phyloP scores from a whole-genome alignment of 2,113 vertebrate species.

The Stigmatopora nigra region DNA sequence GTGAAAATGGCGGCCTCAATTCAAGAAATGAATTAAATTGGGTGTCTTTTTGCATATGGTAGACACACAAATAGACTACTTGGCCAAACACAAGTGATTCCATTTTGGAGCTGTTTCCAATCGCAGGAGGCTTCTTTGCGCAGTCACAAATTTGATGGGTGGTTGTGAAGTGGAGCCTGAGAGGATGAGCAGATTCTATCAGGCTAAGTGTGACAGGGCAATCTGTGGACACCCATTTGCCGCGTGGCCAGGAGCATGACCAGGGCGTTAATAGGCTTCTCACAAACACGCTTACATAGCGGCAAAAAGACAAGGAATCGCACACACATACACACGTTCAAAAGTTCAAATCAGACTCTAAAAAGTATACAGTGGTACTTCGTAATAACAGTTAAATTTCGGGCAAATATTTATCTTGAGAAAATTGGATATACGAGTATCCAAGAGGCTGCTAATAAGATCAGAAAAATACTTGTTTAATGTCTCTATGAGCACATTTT shows the following conservation, averaged over 20 bases:
- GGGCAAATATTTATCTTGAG: too few species aligned
- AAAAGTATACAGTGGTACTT: background rate
- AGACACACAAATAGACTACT: background rate
- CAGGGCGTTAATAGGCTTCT: constrained; percentile 42
- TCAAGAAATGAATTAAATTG: too few species aligned
- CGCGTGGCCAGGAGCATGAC: constrained; percentile 48
- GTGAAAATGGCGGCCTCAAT: too few species aligned
- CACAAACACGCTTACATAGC: background rate
- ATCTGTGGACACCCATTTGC: constrained; percentile 48
- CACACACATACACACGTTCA: background rate
- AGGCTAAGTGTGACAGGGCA: constrained; percentile 56
- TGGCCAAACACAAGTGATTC: background rate
- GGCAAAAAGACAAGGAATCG: background rate
- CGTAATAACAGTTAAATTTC: too few species aligned
- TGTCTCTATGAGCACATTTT: too few species aligned
- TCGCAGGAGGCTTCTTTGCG: background rate
- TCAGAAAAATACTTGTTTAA: too few species aligned
- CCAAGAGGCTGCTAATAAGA: too few species aligned
- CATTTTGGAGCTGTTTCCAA: background rate
- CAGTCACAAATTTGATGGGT: background rate
- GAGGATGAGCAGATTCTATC: constrained; percentile 42
- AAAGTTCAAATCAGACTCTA: background rate
- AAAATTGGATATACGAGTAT: too few species aligned
- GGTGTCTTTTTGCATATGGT: background rate
- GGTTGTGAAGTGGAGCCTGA: constrained; percentile 27